phyloP scores from a whole-genome alignment of 37 sponge, comb jelly and placozoan species.

The Chondrosia reniformis region DNA sequence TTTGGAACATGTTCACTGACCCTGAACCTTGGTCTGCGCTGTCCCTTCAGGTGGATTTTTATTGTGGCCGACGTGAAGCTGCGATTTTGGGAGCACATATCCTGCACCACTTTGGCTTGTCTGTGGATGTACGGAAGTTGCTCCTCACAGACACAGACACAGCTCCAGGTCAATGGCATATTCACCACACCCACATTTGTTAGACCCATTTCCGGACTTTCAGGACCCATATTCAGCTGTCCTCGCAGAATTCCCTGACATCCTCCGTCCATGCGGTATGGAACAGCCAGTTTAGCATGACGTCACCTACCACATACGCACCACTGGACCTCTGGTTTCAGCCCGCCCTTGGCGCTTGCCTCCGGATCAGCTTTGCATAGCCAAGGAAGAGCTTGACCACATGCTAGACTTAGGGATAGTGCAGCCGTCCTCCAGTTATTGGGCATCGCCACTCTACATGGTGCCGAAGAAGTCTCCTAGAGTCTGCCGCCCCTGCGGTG shows the following conservation, averaged over 20 bases:
- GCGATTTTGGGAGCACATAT: conserved; percentile 70
- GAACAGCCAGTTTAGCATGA: conserved; percentile 44
- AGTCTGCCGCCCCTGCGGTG: conserved; percentile 58
- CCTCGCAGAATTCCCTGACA: conserved; percentile 38
- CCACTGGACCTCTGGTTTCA: conserved; percentile 60
- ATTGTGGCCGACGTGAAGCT: conserved; percentile 60
- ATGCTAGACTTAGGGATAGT: conserved; percentile 67
- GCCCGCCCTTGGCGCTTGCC: conserved; percentile 59
- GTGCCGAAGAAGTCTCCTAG: conserved; percentile 55
- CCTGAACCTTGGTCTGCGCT: conserved; percentile 64
- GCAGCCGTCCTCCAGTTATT: conserved; percentile 57
- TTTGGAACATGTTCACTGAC: too few relatives aligned
- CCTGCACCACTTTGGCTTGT: conserved; percentile 24
- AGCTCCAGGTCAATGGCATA: conserved; percentile 21
- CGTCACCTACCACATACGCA: conserved; percentile 54
- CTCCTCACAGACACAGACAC: conserved; percentile 23
- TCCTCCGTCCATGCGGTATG: conserved; percentile 25
- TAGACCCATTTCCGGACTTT: too few relatives aligned
- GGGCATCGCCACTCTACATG: conserved; percentile 70
- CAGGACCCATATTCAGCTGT: conserved; percentile 15
- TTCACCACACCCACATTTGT: too few relatives aligned
- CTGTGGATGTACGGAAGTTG: conserved; percentile 8
- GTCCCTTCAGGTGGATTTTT: conserved; percentile 43
- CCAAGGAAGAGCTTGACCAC: conserved; percentile 62
- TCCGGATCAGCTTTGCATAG: conserved; percentile 50